Base-by-base conservation (phyloP, 2,113 vertebrate genomes). In the Myocastor coypus region DNA sequence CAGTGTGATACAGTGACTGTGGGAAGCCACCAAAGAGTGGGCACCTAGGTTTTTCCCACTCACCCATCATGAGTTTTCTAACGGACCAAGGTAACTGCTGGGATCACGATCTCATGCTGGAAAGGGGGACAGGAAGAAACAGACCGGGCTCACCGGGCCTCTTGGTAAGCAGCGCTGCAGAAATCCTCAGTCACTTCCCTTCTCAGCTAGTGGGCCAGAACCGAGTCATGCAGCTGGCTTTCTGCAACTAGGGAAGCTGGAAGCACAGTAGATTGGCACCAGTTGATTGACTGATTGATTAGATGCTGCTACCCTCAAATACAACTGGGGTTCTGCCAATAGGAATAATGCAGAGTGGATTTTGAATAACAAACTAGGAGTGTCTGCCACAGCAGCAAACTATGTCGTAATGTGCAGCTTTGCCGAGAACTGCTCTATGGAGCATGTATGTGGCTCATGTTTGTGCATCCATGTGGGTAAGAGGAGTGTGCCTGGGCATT, bases 101-200 rank as follows among this genome's bases (percentile, higher is more conserved):
- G 2, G 0, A 6, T 59, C 61, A 22, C 5, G 0, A 3, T 46
- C 12, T n/a, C 28, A 40, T 42, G 12, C 30, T 16, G 87, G 40
- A 80, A n/a, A n/a, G 81, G 77, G 32, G 34, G 5, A 4, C 71
- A 19, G 40, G 19, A 19, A n/a, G 24, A 32, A 71, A 2, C 0
- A 24, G 69, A 0, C 13, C 24, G 26, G 7, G 61, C 69, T 42
- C 0, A 3, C 5, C 12, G 82, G 2, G 2, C 32, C 14, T 17
- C 24, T 63, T 57, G 11, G 17, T 20, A n/a, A 42, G 61, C 34
- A 64, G 52, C 42, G 83, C 40, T 75, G 24, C 22, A 57, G 28
- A 71, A 83, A 40, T 37, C 16, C 57, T 91, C 9, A 4, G 40
- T 46, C 64, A 11, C 63, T 37, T 52, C 30, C 26, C 50, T 59